A percentile compares a stretch with the other conserved stretches of the same genome.
Evolutionary conservation across 2,797 vertebrate species (phyloP).

Genomic region (Pelodytes ibericus): DNA sequence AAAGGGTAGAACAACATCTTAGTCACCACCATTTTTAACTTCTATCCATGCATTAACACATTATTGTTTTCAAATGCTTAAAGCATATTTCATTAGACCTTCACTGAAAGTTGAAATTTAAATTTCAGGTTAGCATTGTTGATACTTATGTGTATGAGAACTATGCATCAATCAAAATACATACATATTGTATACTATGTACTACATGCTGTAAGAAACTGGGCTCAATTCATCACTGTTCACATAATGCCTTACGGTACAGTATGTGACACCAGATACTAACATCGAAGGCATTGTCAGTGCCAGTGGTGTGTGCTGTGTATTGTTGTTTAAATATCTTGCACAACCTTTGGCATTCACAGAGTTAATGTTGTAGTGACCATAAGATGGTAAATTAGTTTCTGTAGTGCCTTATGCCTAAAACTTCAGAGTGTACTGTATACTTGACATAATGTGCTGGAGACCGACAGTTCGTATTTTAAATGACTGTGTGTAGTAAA

Average conservation of each 20-base stretch:
- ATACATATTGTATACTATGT: background rate
- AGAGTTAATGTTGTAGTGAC: conserved; percentile 1
- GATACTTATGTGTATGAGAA: too few species aligned
- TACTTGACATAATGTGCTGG: conserved; percentile 23
- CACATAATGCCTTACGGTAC: conserved; percentile 30
- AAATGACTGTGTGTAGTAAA: conserved; percentile 1
- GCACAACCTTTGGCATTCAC: background rate
- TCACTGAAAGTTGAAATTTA: too few species aligned
- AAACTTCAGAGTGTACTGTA: conserved; percentile 38
- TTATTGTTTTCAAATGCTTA: too few species aligned
- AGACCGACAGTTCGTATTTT: background rate
- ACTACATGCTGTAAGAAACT: conserved; percentile 7
- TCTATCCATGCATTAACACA: too few species aligned
- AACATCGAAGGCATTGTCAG: background rate
- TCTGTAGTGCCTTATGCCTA: conserved; percentile 43
- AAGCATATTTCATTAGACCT: too few species aligned
- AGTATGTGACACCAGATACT: background rate
- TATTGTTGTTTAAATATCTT: background rate
- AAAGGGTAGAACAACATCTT: too few species aligned
- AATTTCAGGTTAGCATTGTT: too few species aligned
- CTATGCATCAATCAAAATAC: conserved; percentile 23
- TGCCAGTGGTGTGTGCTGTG: background rate
- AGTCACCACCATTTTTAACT: too few species aligned
- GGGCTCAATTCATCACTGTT: conserved; percentile 19
- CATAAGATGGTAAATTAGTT: conserved; percentile 14